Evolutionary conservation across 2,113 vertebrate genomes (phyloP).

Genomic region (Carollia perspicillata): DNA sequence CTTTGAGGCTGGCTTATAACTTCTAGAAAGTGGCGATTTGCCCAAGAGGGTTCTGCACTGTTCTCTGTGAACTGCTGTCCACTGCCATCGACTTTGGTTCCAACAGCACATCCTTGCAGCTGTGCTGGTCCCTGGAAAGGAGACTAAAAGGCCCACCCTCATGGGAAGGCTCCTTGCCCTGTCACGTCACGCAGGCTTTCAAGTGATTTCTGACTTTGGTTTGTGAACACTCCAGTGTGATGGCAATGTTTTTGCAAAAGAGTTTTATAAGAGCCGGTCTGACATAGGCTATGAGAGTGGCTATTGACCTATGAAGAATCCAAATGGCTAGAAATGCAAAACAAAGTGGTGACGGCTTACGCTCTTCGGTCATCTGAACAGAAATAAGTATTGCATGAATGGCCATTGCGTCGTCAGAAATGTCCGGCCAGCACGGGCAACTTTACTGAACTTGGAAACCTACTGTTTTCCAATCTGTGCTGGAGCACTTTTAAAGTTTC

Average conservation of each 20-base stretch:
- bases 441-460: slow-evolving; percentile 61
- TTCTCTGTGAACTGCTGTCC: not conserved
- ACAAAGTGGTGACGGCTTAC: not conserved
- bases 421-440: not conserved
- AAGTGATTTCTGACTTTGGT: not conserved
- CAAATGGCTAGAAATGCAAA: not conserved
- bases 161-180: not conserved
- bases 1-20: not conserved
- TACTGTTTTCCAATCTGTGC: not conserved
- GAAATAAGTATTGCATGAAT: slow-evolving; percentile 22
- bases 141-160: not conserved
- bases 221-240: not conserved
- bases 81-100: not conserved
- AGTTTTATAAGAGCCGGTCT: not conserved
- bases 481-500: not conserved
- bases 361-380: not conserved
- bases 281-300: not conserved
- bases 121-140: not conserved
- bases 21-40: not conserved
- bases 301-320: not conserved
- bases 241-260: not conserved
- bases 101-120: not conserved
- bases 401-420: not conserved
- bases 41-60: not conserved
- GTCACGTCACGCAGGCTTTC: not conserved